Evolutionary conservation across 2,888 invertebrate genomes (phyloP).

Genomic region (Acrobeloides nanus): DNA sequence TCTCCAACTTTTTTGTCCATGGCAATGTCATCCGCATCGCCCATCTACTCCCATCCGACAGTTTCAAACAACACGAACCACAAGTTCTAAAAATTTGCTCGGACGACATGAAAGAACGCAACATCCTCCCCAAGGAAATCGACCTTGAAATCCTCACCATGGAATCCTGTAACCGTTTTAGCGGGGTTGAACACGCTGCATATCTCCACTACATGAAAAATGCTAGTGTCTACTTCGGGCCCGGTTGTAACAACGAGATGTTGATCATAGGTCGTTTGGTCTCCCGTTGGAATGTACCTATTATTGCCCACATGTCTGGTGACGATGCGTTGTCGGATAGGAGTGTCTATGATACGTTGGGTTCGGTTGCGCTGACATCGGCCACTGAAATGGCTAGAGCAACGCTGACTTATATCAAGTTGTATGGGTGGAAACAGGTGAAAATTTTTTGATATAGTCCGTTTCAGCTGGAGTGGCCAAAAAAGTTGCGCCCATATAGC

Average conservation of each 20-base stretch:
- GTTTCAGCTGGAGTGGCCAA: neutral
- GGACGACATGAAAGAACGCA: slow-evolving; percentile 17
- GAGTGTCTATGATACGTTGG: slow-evolving; percentile 38
- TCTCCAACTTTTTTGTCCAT: neutral
- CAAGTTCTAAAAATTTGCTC: slow-evolving; percentile 17
- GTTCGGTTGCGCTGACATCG: slow-evolving; percentile 46
- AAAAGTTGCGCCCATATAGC: too few species aligned
- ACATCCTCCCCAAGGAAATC: slow-evolving; percentile 16
- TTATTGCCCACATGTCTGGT: slow-evolving; percentile 49
- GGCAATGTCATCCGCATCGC: slow-evolving; percentile 16
- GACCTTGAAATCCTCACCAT: slow-evolving; percentile 31
- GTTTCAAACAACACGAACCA: slow-evolving; percentile 13
- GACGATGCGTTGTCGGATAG: slow-evolving; percentile 42
- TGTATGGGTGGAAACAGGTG: slow-evolving; percentile 47
- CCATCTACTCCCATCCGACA: slow-evolving; percentile 18
- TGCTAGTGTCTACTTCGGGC: slow-evolving; percentile 47
- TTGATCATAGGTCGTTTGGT: slow-evolving; percentile 46
- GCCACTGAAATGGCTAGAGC: slow-evolving; percentile 51
- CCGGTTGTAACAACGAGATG: slow-evolving; percentile 50
- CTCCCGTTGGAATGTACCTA: slow-evolving; percentile 48
- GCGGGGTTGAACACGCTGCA: slow-evolving; percentile 48
- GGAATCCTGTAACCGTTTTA: slow-evolving; percentile 42
- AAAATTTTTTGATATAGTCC: too few species aligned
- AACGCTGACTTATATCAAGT: slow-evolving; percentile 35
- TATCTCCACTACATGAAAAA: slow-evolving; percentile 45